Evolutionary conservation across 2,797 vertebrate species (phyloP), one percentile per base, ranked within the genome.

Genomic region (Bradypodion pumilum): DNA sequence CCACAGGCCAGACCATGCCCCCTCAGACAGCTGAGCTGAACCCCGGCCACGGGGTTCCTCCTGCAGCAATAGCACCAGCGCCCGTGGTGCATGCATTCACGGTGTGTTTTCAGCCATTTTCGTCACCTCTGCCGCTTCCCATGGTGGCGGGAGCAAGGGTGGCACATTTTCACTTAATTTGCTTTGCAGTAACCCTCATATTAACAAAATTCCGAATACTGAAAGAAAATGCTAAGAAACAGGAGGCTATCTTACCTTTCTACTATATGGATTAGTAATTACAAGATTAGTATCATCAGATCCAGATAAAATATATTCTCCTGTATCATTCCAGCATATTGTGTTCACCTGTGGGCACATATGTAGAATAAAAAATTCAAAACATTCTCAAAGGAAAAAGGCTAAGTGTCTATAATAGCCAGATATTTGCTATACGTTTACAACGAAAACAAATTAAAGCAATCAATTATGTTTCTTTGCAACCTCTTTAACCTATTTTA

Each of bases 281-380:
- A 98, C 98, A 97, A 99, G 94, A 92, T 98, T 98, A 83, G 98
- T 99, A 85, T 99, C 98, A 93, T 99, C 98, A 3, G 98, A 99
- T 82, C 98, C 98, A 81, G 98, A 99, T 90, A 99, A 96, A 94
- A 99, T 97, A 91, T 99, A 99, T 94, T 99, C 98, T 82, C 98
- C 98, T n/a, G 98, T 99, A 90, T 98, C 98, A 90, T 98, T 99
- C 98, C 98, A 99, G 91, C 97, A 99, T 96, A 99, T 99, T 56
- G 98, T 99, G 95, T 99, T 99, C 93, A 99, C 98, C 98, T 98
- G 93, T 78, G 83, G 40, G 25, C 87, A 89, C 46, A 85, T 56
- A 79, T 68, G 73, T 85, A 83, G 88, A 85, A 81, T 46, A 87
- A 56, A 49, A 56, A 56, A 56, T 21, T 56, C 12, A 56, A 77